phyloP scores from a whole-genome alignment of 2,113 vertebrate genomes.

The Pardalotus punctatus region DNA sequence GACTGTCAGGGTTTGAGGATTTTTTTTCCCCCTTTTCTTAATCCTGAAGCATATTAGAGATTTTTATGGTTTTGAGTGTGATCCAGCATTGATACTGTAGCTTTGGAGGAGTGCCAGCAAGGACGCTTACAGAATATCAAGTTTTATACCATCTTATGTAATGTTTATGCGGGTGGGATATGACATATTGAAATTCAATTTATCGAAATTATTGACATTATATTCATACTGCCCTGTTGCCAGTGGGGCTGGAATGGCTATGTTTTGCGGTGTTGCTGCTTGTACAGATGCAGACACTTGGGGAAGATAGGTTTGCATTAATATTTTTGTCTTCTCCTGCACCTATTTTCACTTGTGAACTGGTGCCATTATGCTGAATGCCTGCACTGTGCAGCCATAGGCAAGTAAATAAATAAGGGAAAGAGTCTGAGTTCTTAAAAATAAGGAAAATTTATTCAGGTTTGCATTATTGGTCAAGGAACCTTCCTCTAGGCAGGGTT shows the following conservation, averaged over 20 bases:
- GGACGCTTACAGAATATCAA: slow-evolving; percentile 35
- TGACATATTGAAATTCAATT: slow-evolving; percentile 52
- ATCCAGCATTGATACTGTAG: slow-evolving; percentile 44
- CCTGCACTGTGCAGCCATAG: neutral
- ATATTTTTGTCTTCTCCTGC: neutral
- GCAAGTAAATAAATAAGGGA: neutral
- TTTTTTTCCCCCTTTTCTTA: neutral
- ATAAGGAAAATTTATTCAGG: neutral
- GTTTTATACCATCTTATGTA: slow-evolving; percentile 40
- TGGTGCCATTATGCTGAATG: neutral
- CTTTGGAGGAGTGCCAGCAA: slow-evolving; percentile 23
- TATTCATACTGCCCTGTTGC: slow-evolving; percentile 3
- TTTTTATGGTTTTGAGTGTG: slow-evolving; percentile 44
- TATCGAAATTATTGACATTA: slow-evolving; percentile 39
- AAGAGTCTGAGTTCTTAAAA: neutral
- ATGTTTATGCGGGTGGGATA: slow-evolving; percentile 34
- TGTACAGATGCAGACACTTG: neutral
- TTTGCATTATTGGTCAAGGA: neutral
- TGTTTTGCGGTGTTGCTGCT: neutral
- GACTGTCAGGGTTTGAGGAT: neutral
- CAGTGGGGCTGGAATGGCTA: neutral
- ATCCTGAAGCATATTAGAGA: neutral
- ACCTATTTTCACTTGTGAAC: neutral
- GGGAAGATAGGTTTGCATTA: neutral
- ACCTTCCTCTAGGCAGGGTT: neutral